These are phyloP conservation scores for Dryoscopus gambensis DNA, from an alignment of 2,113 vertebrate genomes.

Conservation along the genomic window DNA sequence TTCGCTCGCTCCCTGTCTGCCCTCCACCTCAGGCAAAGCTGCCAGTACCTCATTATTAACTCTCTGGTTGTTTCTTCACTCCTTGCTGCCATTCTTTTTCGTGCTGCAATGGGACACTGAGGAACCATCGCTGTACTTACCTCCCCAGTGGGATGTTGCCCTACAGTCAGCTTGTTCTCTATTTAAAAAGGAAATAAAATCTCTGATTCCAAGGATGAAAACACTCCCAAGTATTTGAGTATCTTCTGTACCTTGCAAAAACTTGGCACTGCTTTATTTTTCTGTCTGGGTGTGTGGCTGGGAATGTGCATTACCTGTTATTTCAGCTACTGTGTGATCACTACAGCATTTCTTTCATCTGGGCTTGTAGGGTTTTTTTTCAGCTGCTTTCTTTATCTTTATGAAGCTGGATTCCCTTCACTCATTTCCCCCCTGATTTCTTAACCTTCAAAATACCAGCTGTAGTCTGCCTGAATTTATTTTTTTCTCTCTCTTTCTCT, in stretches of 20 bases:
- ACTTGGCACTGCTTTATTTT: not conserved
- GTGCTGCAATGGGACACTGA: not conserved
- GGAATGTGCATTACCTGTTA: not conserved
- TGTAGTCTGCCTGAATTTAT: not conserved
- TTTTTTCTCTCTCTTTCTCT: not conserved
- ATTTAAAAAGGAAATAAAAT: conserved; percentile 2
- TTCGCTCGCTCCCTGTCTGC: not conserved
- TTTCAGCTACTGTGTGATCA: not conserved
- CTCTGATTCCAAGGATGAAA: conserved; percentile 25
- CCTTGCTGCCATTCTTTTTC: not conserved
- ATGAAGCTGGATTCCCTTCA: not conserved
- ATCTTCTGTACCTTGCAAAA: not conserved
- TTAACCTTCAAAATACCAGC: not conserved
- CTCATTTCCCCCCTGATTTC: not conserved
- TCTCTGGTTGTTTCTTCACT: conserved; percentile 22
- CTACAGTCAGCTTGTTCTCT: conserved; percentile 18
- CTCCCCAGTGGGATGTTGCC: conserved; percentile 11
- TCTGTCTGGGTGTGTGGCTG: not conserved
- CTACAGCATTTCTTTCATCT: not conserved
- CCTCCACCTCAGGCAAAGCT: conserved; percentile 36
- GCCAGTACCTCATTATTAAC: conserved; percentile 2
- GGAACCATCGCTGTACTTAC: not conserved
- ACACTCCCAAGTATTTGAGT: not conserved
- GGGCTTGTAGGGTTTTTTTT: not conserved
- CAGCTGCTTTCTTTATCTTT: not conserved